Base-by-base conservation (phyloP, 2,888 invertebrate species). In the Incurvaria masculella region DNA sequence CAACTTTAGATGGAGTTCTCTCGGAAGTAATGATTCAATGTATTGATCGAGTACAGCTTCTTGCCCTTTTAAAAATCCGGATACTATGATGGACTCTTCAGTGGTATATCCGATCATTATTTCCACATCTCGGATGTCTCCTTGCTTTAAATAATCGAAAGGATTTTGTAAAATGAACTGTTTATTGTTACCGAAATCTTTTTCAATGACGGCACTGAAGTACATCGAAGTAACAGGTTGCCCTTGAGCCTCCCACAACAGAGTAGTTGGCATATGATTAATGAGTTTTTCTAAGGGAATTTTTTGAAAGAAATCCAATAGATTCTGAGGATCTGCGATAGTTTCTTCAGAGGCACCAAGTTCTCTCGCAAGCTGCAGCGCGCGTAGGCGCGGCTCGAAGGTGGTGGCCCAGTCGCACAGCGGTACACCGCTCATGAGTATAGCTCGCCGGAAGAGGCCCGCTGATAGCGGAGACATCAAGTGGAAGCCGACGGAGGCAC, bases 391-490 rank as follows among this genome's bases (percentile, higher is more conserved):
- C 1, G 64, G 59, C 45, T 60, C 54, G 47, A 61, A 63, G 0
- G 62, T 26, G 3, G 55, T 14, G 0, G 61, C 52, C 65, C 66
- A 70, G 44, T 67, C 64, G 44, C 65, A 62, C 2, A 56, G 41
- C 1, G 63, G 60, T 0, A 60, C 58, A 8, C 70, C 69, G 51
- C 69, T 70, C 62, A 65, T 63, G 5, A 63, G 50, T 10, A 69
- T 64, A n/a, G 61, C 73, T 52, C 65, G 65, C 27, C 63, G 64
- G 20, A 75, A 76, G 1, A 79, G 58, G 2, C 70, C 73, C 59
- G 65, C 67, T 6, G 65, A 64, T 69, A 78, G 70, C 1, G 75
- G 74, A 1, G 79, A 79, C 20, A 73, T 51, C 6, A 76, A 55
- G 54, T 74, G 76, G 38, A 58, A 69, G 0, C 61, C 57, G 0